Evolutionary conservation across 2,888 invertebrate species (phyloP).

Genomic region (Trissolcus japonicus): DNA sequence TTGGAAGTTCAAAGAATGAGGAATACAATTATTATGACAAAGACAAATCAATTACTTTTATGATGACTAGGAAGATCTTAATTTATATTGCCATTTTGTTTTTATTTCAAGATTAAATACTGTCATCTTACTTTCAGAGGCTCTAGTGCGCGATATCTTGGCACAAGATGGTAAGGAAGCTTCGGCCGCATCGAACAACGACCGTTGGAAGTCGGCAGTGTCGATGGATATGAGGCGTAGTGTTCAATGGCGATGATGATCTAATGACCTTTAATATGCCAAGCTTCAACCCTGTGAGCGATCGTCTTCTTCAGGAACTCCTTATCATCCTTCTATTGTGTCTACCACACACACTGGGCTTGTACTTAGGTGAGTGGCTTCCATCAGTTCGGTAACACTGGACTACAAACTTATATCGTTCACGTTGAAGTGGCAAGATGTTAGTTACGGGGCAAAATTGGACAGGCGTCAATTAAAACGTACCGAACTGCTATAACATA

Average conservation of each 20-base stretch:
- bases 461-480: conserved; percentile 44
- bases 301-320: conserved; percentile 66
- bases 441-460: conserved; percentile 37
- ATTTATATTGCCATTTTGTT: too few relatives aligned
- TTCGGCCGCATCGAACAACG: conserved; percentile 52
- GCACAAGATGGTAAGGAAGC: conserved; percentile 56
- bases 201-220: conserved; percentile 40
- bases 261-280: conserved; percentile 72
- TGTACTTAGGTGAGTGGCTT: conserved; percentile 68
- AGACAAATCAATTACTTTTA: too few relatives aligned
- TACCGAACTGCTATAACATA: conserved; percentile 40
- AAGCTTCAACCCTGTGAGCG: conserved; percentile 63
- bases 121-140: conserved; percentile 28
- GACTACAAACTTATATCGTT: conserved; percentile 33
- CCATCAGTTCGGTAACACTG: conserved; percentile 42
- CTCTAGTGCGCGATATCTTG: conserved; percentile 14
- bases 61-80: too few relatives aligned
- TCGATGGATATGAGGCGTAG: conserved; percentile 66
- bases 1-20: too few relatives aligned
- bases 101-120: too few relatives aligned
- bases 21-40: too few relatives aligned
- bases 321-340: conserved; percentile 67
- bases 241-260: conserved; percentile 65
- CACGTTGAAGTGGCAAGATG: conserved; percentile 21
- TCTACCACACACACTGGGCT: conserved; percentile 62